Percentiles rank a stretch among this genome's conserved stretches.
These are phyloP conservation scores for Elysia crispata DNA, from an alignment of 2,888 invertebrate species.

Conservation along the genomic window DNA sequence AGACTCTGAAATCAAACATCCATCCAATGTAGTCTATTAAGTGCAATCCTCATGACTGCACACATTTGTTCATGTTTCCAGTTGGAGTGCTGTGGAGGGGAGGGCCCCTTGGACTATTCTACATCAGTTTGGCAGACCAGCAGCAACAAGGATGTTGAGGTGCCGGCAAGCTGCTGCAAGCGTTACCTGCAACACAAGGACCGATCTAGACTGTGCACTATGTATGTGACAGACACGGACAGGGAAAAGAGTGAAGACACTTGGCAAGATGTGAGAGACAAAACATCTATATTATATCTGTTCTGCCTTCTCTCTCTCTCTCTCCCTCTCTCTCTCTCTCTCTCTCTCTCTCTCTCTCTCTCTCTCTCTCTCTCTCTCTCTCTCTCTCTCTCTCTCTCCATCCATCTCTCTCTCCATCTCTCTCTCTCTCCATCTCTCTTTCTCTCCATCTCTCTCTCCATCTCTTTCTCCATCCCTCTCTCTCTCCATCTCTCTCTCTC, in stretches of 20 bases:
- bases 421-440: too few species aligned
- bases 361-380: neutral
- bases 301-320: neutral
- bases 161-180: constrained; percentile 68
- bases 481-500: constrained; percentile 10
- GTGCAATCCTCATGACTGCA: too few species aligned
- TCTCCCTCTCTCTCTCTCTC: neutral
- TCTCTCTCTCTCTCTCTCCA: too few species aligned
- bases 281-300: neutral
- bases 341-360: neutral
- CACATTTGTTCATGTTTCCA: constrained; percentile 44
- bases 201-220: constrained; percentile 51
- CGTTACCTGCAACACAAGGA: constrained; percentile 62
- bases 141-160: constrained; percentile 44
- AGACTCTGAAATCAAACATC: too few species aligned
- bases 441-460: neutral
- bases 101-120: constrained; percentile 61
- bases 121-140: constrained; percentile 59
- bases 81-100: constrained; percentile 70
- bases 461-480: neutral
- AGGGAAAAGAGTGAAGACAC: constrained; percentile 45
- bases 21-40: too few species aligned
- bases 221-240: constrained; percentile 32
- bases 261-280: constrained; percentile 50
- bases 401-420: too few species aligned